phyloP scores from a whole-genome alignment of 2,888 invertebrate genomes.

The Plemyria rubiginata region DNA sequence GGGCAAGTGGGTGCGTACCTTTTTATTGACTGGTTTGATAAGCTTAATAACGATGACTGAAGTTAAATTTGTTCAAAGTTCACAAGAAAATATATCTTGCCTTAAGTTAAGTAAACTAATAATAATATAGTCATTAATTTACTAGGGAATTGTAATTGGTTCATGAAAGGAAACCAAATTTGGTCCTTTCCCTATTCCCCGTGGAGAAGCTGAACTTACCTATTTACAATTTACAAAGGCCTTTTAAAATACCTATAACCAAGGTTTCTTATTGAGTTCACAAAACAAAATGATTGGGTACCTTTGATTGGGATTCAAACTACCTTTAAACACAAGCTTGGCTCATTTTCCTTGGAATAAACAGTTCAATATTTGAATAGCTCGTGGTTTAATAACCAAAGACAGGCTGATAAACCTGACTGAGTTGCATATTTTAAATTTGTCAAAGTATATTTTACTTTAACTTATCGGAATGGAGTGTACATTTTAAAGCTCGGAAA shows the following conservation, averaged over 20 bases:
- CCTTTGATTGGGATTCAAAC: neutral
- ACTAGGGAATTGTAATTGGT: neutral
- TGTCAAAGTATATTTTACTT: no score
- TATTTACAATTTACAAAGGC: neutral
- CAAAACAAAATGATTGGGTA: neutral
- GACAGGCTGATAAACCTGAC: neutral
- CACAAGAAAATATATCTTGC: constrained; percentile 18
- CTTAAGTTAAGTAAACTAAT: constrained; percentile 16
- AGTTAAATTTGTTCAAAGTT: constrained; percentile 14
- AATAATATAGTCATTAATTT: constrained; percentile 2
- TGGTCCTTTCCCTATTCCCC: neutral
- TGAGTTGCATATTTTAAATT: neutral
- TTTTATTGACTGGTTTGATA: constrained; percentile 8
- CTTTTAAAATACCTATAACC: neutral
- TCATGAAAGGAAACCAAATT: neutral
- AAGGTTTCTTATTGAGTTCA: no score
- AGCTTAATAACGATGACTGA: constrained; percentile 11
- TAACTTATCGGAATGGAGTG: no score
- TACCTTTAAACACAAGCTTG: neutral
- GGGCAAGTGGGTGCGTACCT: constrained; percentile 8
- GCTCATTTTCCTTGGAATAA: neutral
- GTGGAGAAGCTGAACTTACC: neutral
- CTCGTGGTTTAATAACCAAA: neutral
- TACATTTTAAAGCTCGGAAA: no score
- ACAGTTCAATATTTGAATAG: neutral